Conservation (phyloP, 2,888 invertebrate species). For the Tenodera sinensis region DNA sequence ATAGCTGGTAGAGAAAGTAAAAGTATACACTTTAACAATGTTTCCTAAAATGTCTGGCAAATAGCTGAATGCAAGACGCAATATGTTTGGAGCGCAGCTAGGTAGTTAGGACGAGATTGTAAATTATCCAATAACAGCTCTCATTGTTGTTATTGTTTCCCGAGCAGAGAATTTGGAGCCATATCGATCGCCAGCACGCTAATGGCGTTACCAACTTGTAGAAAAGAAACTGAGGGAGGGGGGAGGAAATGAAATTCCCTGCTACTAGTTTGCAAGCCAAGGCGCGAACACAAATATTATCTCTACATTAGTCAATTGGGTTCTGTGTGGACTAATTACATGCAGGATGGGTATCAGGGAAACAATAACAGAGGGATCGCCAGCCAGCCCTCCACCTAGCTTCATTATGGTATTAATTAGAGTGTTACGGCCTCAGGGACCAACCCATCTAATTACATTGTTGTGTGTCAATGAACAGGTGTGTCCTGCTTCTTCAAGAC, state of each 20-base stretch:
- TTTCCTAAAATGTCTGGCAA: too few species aligned
- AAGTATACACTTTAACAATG: too few species aligned
- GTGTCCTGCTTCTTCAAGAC: neutral
- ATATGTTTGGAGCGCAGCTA: too few species aligned
- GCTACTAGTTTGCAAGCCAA: neutral
- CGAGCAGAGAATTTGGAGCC: neutral
- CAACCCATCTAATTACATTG: neutral
- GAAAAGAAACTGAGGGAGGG: neutral
- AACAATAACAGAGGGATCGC: constrained; percentile 13
- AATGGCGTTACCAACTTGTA: neutral
- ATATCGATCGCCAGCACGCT: neutral
- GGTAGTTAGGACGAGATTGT: too few species aligned
- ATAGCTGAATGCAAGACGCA: too few species aligned
- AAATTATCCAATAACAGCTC: too few species aligned
- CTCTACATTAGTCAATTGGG: neutral
- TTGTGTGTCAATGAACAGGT: neutral
- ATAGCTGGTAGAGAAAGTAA: too few species aligned
- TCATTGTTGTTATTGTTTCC: neutral
- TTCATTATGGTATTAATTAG: constrained; percentile 23
- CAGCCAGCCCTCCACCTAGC: neutral
- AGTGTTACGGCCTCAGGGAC: neutral
- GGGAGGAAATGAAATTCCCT: neutral
- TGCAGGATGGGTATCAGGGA: neutral
- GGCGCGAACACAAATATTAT: constrained; percentile 17
- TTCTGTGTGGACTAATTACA: neutral